Conservation (phyloP, 2,113 vertebrate genomes). For the Pungitius pungitius region DNA sequence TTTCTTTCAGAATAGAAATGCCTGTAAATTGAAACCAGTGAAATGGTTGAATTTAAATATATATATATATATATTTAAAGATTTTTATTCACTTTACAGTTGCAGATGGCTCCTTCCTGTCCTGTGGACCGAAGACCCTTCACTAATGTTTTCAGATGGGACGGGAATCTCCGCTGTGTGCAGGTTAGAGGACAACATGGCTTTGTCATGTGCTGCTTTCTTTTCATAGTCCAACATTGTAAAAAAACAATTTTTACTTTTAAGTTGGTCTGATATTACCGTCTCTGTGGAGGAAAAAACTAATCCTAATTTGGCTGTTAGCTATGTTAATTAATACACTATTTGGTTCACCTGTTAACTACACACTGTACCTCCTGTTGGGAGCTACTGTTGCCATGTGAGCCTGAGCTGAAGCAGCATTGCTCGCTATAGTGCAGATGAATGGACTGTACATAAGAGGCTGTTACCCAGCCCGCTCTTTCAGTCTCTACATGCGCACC, state of each 20-base stretch:
- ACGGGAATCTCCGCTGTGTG: conserved; percentile 70
- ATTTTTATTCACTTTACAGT: conserved; percentile 41
- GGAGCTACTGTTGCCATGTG: neutral
- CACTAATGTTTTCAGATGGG: conserved; percentile 85
- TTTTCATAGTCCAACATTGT: neutral
- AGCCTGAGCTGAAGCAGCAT: neutral
- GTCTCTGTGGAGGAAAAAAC: neutral
- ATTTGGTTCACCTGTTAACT: neutral
- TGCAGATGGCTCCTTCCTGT: conserved; percentile 89
- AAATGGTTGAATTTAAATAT: neutral
- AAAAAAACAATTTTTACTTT: neutral
- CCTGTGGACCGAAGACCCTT: conserved; percentile 94
- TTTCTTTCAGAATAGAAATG: neutral
- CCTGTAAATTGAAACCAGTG: neutral
- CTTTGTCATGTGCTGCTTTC: neutral
- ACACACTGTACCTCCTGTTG: neutral
- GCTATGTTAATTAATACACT: neutral
- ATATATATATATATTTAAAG: neutral
- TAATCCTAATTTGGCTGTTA: neutral
- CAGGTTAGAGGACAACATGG: conserved; percentile 60
- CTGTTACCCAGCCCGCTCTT: neutral
- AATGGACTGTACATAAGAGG: neutral
- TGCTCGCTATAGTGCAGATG: neutral
- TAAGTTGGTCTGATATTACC: neutral
- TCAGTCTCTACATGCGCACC: neutral